Conservation (phyloP, 2,797 vertebrate species). For the Scolopax bukidnonensis region DNA sequence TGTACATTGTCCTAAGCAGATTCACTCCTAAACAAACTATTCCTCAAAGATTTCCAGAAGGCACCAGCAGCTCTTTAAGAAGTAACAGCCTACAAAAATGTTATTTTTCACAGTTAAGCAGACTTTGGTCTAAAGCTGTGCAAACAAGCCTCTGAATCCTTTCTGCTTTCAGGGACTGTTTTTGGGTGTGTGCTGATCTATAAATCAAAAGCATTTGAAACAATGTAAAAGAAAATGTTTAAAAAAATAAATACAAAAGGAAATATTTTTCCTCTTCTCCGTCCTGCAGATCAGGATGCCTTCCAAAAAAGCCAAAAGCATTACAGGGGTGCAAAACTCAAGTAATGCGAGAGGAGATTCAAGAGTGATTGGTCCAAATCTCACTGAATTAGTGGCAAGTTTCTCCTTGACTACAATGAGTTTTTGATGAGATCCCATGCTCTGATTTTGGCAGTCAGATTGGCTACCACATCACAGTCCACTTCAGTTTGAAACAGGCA, state of each 20-base stretch:
- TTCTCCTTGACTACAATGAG: not conserved
- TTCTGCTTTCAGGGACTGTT: constrained; percentile 12
- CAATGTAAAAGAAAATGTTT: constrained; percentile 39
- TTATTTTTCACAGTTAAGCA: constrained; percentile 69
- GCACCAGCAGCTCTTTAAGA: constrained; percentile 46
- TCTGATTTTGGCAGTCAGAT: not conserved
- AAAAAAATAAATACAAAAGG: constrained; percentile 42
- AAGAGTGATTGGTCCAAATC: not conserved
- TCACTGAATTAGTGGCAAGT: not conserved
- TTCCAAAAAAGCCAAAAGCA: not conserved
- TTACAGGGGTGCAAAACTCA: not conserved
- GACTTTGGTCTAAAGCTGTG: constrained; percentile 63
- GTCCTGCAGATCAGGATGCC: not conserved
- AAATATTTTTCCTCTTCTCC: not conserved
- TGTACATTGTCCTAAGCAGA: constrained; percentile 50
- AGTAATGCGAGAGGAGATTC: not conserved
- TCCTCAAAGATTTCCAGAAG: constrained; percentile 45
- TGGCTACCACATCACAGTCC: not conserved
- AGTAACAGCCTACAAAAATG: constrained; percentile 61
- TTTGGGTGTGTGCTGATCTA: constrained; percentile 38
- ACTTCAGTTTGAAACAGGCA: not conserved
- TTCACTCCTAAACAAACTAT: constrained; percentile 46
- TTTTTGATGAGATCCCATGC: not conserved
- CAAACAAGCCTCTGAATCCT: constrained; percentile 60
- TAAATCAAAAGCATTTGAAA: constrained; percentile 57